Evolutionary conservation across 2,888 invertebrate species (phyloP).

Genomic region (Leptinotarsa tumamoca): DNA sequence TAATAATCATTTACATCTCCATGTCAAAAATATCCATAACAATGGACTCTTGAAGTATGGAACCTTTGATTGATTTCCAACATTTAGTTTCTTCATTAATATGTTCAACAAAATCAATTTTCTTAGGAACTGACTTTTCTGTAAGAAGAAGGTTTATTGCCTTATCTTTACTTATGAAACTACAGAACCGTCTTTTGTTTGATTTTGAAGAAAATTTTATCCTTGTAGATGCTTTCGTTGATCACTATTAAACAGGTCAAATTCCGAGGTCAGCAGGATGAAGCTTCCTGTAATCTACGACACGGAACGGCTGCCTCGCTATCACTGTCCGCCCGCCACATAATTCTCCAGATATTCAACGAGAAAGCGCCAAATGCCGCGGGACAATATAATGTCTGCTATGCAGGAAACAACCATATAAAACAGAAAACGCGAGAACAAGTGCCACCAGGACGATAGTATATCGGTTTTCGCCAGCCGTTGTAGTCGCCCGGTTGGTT

Average conservation of each 20-base stretch:
- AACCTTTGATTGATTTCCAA: too few species aligned
- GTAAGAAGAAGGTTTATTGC: too few species aligned
- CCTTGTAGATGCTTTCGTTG: background rate
- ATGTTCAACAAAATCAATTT: too few species aligned
- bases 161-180: background rate
- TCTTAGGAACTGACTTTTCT: too few species aligned
- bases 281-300: background rate
- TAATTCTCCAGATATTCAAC: constrained; percentile 52
- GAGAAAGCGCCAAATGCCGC: constrained; percentile 57
- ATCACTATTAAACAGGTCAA: background rate
- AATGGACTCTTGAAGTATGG: too few species aligned
- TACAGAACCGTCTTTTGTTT: background rate
- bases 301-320: constrained; percentile 11
- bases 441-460: constrained; percentile 54
- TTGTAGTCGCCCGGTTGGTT: constrained; percentile 29
- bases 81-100: too few species aligned
- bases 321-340: constrained; percentile 31
- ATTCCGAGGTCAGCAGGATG: background rate
- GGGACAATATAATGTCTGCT: constrained; percentile 59
- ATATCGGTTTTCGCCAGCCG: constrained; percentile 46
- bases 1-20: too few species aligned
- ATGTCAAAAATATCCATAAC: too few species aligned
- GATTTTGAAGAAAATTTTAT: background rate
- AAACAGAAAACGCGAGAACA: constrained; percentile 57
- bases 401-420: constrained; percentile 58